Conservation (phyloP, 2,797 vertebrate species). For the Podarcis lilfordi region DNA sequence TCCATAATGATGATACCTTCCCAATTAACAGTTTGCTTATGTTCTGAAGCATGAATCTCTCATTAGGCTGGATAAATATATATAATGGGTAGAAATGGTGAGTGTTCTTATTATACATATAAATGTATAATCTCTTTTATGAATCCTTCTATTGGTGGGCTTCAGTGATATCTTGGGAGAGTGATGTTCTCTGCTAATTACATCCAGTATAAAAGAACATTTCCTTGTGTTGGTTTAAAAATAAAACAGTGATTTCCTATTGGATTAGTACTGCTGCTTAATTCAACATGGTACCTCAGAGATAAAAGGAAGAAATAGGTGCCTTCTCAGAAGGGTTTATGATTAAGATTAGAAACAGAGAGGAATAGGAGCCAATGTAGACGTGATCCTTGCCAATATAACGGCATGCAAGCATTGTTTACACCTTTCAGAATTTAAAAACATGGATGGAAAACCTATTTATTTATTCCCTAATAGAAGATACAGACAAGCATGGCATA, state of each 20-base stretch:
- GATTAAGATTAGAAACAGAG: neutral
- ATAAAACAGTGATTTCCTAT: neutral
- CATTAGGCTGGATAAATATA: constrained; percentile 8
- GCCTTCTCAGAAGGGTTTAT: neutral
- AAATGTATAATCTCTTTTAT: neutral
- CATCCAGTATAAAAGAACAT: constrained; percentile 1
- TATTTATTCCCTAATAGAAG: neutral
- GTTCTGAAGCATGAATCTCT: constrained; percentile 2
- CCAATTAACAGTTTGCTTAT: constrained; percentile 4
- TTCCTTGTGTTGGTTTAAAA: constrained; percentile 15
- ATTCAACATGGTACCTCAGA: neutral
- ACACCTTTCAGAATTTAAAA: neutral
- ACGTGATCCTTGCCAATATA: too few species aligned
- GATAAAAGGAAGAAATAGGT: neutral
- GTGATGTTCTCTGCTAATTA: neutral
- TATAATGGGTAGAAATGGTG: neutral
- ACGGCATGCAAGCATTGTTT: neutral
- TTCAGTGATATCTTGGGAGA: neutral
- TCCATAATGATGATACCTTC: constrained; percentile 1
- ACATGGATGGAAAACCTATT: neutral
- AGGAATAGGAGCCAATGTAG: neutral
- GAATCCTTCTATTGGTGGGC: neutral
- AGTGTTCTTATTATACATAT: constrained; percentile 17
- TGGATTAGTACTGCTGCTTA: neutral
- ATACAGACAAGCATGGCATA: neutral